phyloP scores from a whole-genome alignment of 2,888 invertebrate genomes.

The Coelinius sp. region DNA sequence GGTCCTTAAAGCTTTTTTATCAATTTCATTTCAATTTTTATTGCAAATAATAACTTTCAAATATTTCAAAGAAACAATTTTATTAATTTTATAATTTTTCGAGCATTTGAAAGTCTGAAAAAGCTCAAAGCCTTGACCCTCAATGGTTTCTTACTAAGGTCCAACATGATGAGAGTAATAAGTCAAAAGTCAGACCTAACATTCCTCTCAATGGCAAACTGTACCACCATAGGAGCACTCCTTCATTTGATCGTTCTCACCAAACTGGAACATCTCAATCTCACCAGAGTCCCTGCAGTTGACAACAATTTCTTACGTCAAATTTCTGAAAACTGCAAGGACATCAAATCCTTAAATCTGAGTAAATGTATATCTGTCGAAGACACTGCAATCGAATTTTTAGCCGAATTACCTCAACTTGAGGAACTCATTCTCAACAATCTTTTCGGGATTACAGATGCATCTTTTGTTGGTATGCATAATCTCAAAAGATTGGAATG shows the following conservation, averaged over 20 bases:
- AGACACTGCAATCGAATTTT: not conserved
- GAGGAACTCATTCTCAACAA: slow-evolving; percentile 1
- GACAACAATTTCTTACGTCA: not conserved
- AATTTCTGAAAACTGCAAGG: not conserved
- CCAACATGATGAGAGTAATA: not conserved
- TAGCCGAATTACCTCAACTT: not conserved
- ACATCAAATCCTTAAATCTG: not conserved
- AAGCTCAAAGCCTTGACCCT: not conserved
- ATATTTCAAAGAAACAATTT: not conserved
- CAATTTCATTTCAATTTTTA: too few species aligned
- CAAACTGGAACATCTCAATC: not conserved
- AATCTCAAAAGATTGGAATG: slow-evolving; percentile 3
- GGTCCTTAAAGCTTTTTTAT: not conserved
- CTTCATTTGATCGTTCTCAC: not conserved
- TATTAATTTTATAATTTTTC: not conserved
- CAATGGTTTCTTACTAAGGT: not conserved
- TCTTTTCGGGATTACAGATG: not conserved
- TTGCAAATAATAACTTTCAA: too few species aligned
- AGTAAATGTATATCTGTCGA: not conserved
- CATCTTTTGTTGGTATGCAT: not conserved
- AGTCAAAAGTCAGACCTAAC: not conserved
- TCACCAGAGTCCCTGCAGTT: not conserved
- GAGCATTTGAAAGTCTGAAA: not conserved
- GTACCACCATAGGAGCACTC: not conserved
- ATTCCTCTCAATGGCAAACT: not conserved